These are phyloP conservation scores for Diplazon laetatorius DNA, from an alignment of 2,888 invertebrate species.

Conservation along the genomic window DNA sequence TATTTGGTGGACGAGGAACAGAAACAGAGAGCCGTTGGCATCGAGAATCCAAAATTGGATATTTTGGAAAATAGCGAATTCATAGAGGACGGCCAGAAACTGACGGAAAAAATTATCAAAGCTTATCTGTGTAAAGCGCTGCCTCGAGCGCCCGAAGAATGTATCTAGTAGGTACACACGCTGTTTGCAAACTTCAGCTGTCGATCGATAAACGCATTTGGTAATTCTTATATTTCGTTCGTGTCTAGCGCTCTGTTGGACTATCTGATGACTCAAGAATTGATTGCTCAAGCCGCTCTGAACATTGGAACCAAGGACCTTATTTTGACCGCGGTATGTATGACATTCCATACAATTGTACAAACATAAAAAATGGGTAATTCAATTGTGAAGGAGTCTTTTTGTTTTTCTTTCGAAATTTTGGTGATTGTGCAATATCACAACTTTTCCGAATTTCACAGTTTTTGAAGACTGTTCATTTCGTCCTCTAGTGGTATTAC, in stretches of 20 bases:
- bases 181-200: background rate
- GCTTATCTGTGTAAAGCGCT: conserved; percentile 88
- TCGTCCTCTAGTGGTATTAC: too few species aligned
- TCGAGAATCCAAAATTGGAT: conserved; percentile 85
- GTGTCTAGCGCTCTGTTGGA: conserved; percentile 85
- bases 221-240: conserved; percentile 17
- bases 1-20: conserved; percentile 89
- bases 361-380: background rate
- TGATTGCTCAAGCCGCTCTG: conserved; percentile 88
- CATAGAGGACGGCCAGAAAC: conserved; percentile 86
- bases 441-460: too few species aligned
- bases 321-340: conserved; percentile 89
- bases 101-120: conserved; percentile 87
- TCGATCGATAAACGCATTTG: background rate
- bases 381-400: background rate
- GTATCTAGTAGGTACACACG: conserved; percentile 84
- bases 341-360: conserved; percentile 27
- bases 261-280: conserved; percentile 86
- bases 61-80: conserved; percentile 88
- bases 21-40: conserved; percentile 88
- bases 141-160: conserved; percentile 90
- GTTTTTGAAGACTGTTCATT: too few species aligned
- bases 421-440: too few species aligned
- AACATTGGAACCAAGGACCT: conserved; percentile 93
- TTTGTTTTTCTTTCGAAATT: background rate